Conservation (phyloP, 2,797 vertebrate species). For the Menidia menidia region DNA sequence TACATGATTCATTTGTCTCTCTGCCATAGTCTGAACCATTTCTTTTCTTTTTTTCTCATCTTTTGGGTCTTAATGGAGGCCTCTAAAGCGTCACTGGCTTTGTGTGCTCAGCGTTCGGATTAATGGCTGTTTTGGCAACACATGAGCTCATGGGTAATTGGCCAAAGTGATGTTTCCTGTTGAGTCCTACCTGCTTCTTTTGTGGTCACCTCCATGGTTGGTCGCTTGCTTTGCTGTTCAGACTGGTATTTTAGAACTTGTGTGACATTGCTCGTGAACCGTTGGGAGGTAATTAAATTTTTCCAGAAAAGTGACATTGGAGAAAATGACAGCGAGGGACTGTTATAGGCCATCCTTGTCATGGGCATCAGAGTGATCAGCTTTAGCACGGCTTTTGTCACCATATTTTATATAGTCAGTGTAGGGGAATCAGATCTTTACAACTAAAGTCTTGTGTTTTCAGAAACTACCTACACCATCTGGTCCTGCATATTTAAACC, state of each 20-base stretch:
- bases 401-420: neutral
- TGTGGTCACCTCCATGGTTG: slow-evolving; percentile 65
- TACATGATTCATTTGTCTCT: slow-evolving; percentile 32
- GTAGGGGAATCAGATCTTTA: no score
- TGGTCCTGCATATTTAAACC: no score
- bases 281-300: slow-evolving; percentile 46
- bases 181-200: slow-evolving; percentile 78
- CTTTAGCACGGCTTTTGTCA: neutral
- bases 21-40: slow-evolving; percentile 24
- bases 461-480: no score
- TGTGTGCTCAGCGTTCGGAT: slow-evolving; percentile 75
- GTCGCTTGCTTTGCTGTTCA: slow-evolving; percentile 45
- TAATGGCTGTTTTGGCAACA: slow-evolving; percentile 86
- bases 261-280: slow-evolving; percentile 61
- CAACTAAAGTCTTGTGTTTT: no score
- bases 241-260: slow-evolving; percentile 71
- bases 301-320: slow-evolving; percentile 55
- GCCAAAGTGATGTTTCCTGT: slow-evolving; percentile 77
- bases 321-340: slow-evolving; percentile 36
- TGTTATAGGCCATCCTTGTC: slow-evolving; percentile 7
- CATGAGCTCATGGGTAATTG: slow-evolving; percentile 79
- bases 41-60: slow-evolving; percentile 46
- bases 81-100: slow-evolving; percentile 42
- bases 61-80: slow-evolving; percentile 30
- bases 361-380: neutral